Conservation (phyloP, 2,113 vertebrate species). For the Crotalus tigris region DNA sequence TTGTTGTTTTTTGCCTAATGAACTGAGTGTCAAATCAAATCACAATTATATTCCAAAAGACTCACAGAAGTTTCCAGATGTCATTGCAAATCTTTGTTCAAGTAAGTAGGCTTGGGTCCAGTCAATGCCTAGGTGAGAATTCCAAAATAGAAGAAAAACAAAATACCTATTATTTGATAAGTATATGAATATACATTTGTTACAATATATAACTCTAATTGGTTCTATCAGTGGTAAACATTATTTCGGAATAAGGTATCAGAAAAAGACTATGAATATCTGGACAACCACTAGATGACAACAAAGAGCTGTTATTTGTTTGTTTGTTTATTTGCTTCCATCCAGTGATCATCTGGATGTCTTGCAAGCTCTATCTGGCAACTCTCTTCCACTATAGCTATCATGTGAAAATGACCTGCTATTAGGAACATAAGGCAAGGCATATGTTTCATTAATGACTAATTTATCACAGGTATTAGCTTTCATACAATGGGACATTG, state of each 20-base stretch:
- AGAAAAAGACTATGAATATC: neutral
- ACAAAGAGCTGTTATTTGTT: neutral
- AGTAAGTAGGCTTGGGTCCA: neutral
- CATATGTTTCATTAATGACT: conserved; percentile 5
- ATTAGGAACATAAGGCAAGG: conserved; percentile 1
- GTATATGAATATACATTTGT: neutral
- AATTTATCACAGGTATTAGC: conserved; percentile 1
- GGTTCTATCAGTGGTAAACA: neutral
- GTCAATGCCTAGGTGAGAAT: neutral
- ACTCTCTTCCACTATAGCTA: neutral
- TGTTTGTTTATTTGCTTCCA: neutral
- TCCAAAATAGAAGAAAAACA: neutral
- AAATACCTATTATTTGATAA: neutral
- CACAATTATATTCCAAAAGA: neutral
- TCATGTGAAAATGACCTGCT: neutral
- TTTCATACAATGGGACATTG: neutral
- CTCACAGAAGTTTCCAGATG: neutral
- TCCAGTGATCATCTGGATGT: neutral
- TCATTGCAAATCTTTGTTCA: neutral
- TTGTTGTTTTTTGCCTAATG: neutral
- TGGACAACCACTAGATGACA: neutral
- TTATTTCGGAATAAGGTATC: neutral
- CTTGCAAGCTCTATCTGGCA: neutral
- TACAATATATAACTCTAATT: neutral
- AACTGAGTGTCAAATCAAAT: neutral